These are phyloP conservation scores for Lathronympha strigana DNA, from an alignment of 2,888 invertebrate species.

Conservation along the genomic window DNA sequence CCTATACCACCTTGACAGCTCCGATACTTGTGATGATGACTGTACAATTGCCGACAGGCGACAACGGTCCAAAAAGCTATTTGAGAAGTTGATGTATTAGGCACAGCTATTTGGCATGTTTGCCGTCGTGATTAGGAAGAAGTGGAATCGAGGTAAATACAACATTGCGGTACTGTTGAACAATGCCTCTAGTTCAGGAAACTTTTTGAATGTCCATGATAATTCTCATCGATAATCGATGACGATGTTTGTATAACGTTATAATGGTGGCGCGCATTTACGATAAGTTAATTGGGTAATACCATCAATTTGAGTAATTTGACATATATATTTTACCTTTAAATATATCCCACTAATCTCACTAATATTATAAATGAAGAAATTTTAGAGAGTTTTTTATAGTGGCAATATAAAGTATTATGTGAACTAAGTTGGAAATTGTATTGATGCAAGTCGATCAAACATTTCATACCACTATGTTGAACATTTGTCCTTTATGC, in stretches of 20 bases:
- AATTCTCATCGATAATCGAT: neutral
- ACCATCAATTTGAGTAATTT: too few species aligned
- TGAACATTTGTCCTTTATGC: too few species aligned
- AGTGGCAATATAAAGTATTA: too few species aligned
- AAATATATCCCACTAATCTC: too few species aligned
- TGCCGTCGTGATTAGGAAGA: conserved; percentile 45
- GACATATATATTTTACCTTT: too few species aligned
- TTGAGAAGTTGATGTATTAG: conserved; percentile 35
- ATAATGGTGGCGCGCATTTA: neutral
- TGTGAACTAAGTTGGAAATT: too few species aligned
- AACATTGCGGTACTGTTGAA: conserved; percentile 39
- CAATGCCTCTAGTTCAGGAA: conserved; percentile 24
- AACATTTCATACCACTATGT: too few species aligned
- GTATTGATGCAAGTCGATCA: too few species aligned
- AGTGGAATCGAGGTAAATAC: conserved; percentile 39
- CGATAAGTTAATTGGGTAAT: too few species aligned
- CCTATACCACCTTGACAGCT: too few species aligned
- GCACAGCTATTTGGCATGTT: conserved; percentile 44
- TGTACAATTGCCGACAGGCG: conserved; percentile 5
- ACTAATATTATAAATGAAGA: too few species aligned
- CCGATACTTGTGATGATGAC: neutral
- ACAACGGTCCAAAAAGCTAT: conserved; percentile 22
- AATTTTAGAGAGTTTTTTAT: too few species aligned
- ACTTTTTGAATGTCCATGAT: conserved; percentile 3
- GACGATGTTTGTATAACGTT: neutral